A percentile compares a stretch with the other conserved stretches of the same genome.
Conservation (phyloP, 2,113 vertebrate genomes). For the Orycteropus afer region DNA sequence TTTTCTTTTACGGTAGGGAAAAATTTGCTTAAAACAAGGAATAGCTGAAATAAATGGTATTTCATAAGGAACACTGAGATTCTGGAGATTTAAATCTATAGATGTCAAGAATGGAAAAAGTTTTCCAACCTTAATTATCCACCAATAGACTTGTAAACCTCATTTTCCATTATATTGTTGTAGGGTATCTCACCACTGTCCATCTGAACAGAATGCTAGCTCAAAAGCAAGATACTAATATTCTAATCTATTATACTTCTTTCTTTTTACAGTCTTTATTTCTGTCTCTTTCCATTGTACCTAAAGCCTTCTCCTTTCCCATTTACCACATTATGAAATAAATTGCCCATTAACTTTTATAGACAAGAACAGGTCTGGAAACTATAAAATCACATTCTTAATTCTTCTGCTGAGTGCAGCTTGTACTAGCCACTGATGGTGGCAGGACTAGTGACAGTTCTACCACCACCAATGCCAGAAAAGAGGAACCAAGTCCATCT, state of each 20-base stretch:
- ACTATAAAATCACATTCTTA: not conserved
- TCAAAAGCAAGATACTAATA: not conserved
- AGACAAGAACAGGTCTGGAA: not conserved
- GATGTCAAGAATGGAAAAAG: not conserved
- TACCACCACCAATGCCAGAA: not conserved
- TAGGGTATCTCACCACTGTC: not conserved
- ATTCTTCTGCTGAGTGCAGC: not conserved
- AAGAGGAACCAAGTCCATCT: not conserved
- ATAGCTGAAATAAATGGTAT: constrained; percentile 2
- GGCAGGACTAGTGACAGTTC: not conserved
- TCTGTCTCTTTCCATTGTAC: not conserved
- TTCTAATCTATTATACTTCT: not conserved
- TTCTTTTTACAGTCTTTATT: not conserved
- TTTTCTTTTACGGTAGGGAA: not conserved
- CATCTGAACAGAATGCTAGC: not conserved
- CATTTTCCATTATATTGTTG: not conserved
- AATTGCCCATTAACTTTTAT: not conserved
- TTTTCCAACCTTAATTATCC: not conserved
- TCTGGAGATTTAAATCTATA: not conserved
- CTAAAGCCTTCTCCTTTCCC: not conserved
- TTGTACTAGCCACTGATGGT: not conserved
- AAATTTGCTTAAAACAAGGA: not conserved
- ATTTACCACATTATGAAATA: not conserved
- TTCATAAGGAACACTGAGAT: not conserved
- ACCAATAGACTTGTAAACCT: not conserved